Percentiles rank a stretch among this genome's conserved stretches.
These are phyloP conservation scores for Cryptoprocta ferox DNA, from an alignment of 2,797 vertebrate species.

Conservation along the genomic window DNA sequence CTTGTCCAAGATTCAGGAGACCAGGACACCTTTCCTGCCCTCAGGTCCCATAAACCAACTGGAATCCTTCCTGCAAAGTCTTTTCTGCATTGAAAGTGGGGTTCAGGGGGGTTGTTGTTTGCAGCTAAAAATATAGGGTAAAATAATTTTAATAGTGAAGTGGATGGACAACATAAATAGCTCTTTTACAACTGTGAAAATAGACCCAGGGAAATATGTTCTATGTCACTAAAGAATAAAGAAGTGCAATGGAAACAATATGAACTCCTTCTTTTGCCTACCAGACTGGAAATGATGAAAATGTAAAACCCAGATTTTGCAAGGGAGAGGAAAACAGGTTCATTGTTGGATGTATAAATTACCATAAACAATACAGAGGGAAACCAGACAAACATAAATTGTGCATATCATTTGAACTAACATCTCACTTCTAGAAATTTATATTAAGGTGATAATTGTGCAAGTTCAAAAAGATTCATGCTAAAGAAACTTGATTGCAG, in stretches of 20 bases:
- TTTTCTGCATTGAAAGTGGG: background rate
- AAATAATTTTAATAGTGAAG: background rate
- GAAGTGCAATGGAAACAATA: background rate
- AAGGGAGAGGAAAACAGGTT: background rate
- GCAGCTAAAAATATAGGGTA: background rate
- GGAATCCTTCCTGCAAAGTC: background rate
- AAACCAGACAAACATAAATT: background rate
- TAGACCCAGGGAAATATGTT: background rate
- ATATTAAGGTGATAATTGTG: background rate
- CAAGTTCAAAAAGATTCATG: background rate
- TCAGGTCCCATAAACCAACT: background rate
- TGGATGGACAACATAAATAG: background rate
- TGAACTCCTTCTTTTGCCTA: background rate
- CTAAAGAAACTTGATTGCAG: background rate
- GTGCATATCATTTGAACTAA: background rate
- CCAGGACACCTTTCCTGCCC: background rate
- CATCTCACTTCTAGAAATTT: background rate
- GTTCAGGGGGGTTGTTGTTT: background rate
- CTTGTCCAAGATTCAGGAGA: background rate
- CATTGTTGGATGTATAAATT: background rate
- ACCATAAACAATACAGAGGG: background rate
- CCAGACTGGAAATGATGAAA: background rate
- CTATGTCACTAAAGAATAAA: background rate
- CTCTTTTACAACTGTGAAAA: background rate
- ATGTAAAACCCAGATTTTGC: background rate